These are phyloP conservation scores for Loris lydekkerianus DNA, from an alignment of 2,797 vertebrate species.

Conservation along the genomic window DNA sequence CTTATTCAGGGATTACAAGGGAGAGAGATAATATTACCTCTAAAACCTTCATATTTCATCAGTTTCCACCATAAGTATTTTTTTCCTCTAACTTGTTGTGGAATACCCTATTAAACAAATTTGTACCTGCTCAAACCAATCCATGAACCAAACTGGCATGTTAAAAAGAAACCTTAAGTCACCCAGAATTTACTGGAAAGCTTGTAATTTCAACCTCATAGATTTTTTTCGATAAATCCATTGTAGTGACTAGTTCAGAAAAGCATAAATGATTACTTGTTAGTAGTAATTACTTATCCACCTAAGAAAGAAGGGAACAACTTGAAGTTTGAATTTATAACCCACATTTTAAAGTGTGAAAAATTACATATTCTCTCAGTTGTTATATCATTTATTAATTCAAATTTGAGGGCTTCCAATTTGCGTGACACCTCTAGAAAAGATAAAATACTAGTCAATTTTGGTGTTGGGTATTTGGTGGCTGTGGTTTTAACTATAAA, in stretches of 20 bases:
- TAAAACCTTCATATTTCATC: background rate
- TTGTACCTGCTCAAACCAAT: background rate
- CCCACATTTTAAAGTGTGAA: background rate
- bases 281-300: background rate
- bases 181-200: background rate
- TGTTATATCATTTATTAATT: background rate
- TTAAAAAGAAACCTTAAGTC: background rate
- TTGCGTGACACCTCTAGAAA: background rate
- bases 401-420: constrained; percentile 1
- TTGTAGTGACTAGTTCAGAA: background rate
- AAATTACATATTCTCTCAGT: background rate
- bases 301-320: background rate
- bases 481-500: background rate
- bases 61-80: background rate
- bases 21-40: background rate
- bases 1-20: background rate
- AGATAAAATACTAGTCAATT: background rate
- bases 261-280: background rate
- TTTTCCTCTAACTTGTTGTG: background rate
- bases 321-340: background rate
- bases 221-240: background rate
- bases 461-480: background rate
- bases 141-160: background rate
- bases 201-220: background rate
- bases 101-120: background rate